phyloP scores from a whole-genome alignment of 2,797 vertebrate genomes.

The Acipenser transmontanus region DNA sequence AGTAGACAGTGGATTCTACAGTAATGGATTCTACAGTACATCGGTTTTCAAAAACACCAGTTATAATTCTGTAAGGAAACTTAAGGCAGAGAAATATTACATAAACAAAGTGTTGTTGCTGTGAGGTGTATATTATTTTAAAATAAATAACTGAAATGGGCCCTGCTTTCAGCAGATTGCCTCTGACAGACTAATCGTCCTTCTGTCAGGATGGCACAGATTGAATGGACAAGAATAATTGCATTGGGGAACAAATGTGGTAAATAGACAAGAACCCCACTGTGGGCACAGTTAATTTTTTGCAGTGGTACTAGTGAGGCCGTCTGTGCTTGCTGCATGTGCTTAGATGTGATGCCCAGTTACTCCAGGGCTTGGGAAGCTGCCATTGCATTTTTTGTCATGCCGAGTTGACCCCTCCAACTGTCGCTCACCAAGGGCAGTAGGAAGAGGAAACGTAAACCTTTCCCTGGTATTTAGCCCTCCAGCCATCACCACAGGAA shows the following conservation, averaged over 20 bases:
- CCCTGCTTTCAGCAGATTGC: constrained; percentile 31
- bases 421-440: background rate
- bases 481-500: background rate
- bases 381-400: constrained; percentile 24
- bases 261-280: constrained; percentile 16
- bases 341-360: background rate
- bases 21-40: no score
- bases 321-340: background rate
- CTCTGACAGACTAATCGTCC: constrained; percentile 46
- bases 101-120: no score
- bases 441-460: background rate
- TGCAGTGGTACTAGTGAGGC: background rate
- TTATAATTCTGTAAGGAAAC: no score
- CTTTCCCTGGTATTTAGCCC: background rate
- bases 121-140: no score
- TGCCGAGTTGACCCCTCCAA: constrained; percentile 17
- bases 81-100: background rate
- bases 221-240: constrained; percentile 46
- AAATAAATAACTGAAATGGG: no score
- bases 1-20: no score
- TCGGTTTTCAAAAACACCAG: no score
- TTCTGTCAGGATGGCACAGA: constrained; percentile 44
- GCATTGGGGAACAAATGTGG: constrained; percentile 45
- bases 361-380: background rate
- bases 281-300: background rate